Percentiles rank a stretch among this genome's conserved stretches.
phyloP scores from a whole-genome alignment of 2,797 vertebrate species.

The Arrhamphus sclerolepis region DNA sequence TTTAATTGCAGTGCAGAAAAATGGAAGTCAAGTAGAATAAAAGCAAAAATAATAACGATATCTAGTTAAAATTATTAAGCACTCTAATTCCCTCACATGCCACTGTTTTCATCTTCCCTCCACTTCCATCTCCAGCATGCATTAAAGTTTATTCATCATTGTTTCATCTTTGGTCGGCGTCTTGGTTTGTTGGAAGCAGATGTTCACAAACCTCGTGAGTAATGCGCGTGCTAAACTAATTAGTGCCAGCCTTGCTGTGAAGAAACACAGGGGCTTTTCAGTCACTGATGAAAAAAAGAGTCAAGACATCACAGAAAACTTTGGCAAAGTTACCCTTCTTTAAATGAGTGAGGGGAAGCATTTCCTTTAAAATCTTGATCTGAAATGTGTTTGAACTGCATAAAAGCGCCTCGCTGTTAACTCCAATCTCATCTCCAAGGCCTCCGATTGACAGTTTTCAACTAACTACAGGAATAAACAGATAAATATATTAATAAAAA shows the following conservation, averaged over 20 bases:
- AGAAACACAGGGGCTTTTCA: constrained; percentile 69
- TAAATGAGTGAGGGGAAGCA: constrained; percentile 44
- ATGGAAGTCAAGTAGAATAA: constrained; percentile 23
- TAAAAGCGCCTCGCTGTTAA: constrained; percentile 46
- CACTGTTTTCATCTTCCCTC: constrained; percentile 37
- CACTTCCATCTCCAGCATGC: constrained; percentile 38
- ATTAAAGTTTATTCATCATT: constrained; percentile 49
- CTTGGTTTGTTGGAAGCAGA: constrained; percentile 44
- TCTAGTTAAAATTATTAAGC: constrained; percentile 28
- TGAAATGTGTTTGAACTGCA: constrained; percentile 59
- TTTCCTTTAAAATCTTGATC: constrained; percentile 57
- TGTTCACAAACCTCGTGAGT: constrained; percentile 70
- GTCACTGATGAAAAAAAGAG: constrained; percentile 68
- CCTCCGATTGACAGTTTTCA: constrained; percentile 18
- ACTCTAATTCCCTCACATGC: constrained; percentile 21
- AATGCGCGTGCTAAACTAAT: constrained; percentile 78
- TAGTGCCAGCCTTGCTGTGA: constrained; percentile 74
- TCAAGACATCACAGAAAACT: constrained; percentile 61
- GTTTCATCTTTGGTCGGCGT: constrained; percentile 61
- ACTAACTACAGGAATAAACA: neutral
- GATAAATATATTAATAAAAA: constrained; percentile 2
- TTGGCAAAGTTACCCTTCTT: constrained; percentile 44
- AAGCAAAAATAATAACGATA: neutral
- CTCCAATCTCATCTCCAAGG: constrained; percentile 25
- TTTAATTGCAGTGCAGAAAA: constrained; percentile 16